Percentiles rank a stretch among this genome's conserved stretches.
These are phyloP conservation scores for Epirrhoe alternata DNA, from an alignment of 2,888 invertebrate species.

Conservation along the genomic window DNA sequence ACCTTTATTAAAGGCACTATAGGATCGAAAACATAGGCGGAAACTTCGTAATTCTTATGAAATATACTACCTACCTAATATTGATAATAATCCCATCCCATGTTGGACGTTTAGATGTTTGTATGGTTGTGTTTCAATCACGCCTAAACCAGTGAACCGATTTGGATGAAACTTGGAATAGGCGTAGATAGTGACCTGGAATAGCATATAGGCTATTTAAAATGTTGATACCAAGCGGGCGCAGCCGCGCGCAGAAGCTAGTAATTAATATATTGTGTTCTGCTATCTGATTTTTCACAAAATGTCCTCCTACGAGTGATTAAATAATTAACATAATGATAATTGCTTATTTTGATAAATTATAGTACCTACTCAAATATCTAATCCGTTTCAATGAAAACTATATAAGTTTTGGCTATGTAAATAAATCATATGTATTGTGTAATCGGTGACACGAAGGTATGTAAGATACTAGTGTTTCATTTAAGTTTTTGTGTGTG, in stretches of 20 bases:
- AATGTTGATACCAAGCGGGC: too few relatives aligned
- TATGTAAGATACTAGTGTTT: not conserved
- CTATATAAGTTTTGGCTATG: not conserved
- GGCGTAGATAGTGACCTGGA: too few relatives aligned
- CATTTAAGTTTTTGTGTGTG: not conserved
- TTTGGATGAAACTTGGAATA: too few relatives aligned
- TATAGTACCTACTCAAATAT: not conserved
- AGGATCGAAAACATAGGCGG: too few relatives aligned
- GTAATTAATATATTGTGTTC: not conserved
- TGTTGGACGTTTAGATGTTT: too few relatives aligned
- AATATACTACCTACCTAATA: not conserved
- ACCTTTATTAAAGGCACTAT: too few relatives aligned
- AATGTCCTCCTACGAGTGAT: not conserved
- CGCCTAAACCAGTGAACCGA: too few relatives aligned
- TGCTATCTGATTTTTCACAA: not conserved
- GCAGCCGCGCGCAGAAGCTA: not conserved
- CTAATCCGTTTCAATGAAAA: not conserved
- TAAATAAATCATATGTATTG: not conserved
- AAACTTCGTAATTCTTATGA: too few relatives aligned
- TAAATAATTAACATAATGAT: not conserved
- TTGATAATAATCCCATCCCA: constrained; percentile 8
- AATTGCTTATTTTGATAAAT: not conserved
- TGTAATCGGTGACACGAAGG: not conserved
- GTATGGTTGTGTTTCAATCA: too few relatives aligned
- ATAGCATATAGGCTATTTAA: too few relatives aligned